Evolutionary conservation across 2,113 vertebrate species (phyloP), one percentile per base, ranked within the genome.

Genomic region (Eudyptes chrysolophus): DNA sequence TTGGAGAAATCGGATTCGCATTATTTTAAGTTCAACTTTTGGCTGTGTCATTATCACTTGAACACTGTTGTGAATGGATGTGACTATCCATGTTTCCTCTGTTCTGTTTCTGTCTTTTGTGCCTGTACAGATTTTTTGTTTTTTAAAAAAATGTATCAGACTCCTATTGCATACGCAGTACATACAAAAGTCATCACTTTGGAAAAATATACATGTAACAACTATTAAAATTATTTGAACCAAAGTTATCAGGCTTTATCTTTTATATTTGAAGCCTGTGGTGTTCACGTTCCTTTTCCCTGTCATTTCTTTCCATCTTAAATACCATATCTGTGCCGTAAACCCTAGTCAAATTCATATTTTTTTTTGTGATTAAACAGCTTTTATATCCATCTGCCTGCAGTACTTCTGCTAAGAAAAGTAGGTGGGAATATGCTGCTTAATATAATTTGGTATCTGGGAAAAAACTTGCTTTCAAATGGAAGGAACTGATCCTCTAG

Each of bases 181-280:
- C 95, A 80, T 68, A 36, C 27, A 76, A 7, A 86, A 92, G 57
- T 84, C 38, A 94, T 87, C 81, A 72, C 51, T 97, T 84, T 71
- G 96, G 95, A 96, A 94, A 86, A 94, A 87, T 76, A 90, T 44
- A 97, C 87, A 48, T 96, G 92, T 97, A 94, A 97, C 91, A 89
- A 85, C 92, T 85, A 97, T 98, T 98, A 97, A 97, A 98, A 98
- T 97, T 95, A 95, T 93, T 98, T 98, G 95, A 98, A 98, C 98
- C 97, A 97, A 98, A 98, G 97, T 98, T 95, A 96, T 71, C 72
- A 75, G 98, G 96, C 97, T 96, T 98, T 92, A 86, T 96, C 93
- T 96, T 92, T 92, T 95, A 65, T 96, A 93, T 94, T 89, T 87
- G 95, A 95, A 95, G 97, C 97, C 95, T 96, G 92, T 96, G 78